Evolutionary conservation across 2,113 vertebrate genomes (phyloP), one percentile per base, ranked within the genome.

Genomic region (Erythrolamprus reginae): DNA sequence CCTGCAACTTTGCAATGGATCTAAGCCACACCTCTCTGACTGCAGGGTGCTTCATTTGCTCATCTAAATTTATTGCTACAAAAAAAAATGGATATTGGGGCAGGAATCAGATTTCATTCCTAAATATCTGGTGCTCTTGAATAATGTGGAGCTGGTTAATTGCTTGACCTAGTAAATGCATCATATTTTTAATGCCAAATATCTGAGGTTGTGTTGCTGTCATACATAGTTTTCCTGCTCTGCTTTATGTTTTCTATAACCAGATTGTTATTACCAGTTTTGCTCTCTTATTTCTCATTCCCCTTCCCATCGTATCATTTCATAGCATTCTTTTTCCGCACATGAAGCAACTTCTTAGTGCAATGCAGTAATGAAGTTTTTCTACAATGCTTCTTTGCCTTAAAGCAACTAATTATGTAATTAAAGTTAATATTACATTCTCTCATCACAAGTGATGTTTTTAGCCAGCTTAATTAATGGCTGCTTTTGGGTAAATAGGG

Each of bases 391-490:
- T 91, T 33, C 23, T 48, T 88, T 91, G 86, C 86, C 90, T 56
- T 83, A 21, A 51, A 88, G 86, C 90, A 84, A 84, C 88, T 84
- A 61, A 88, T 88, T 51, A 61, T 61, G 47, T 84, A 88, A 88
- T 91, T 91, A 91, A 88, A 84, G 17, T 58, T 84, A 82, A 56
- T 48, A 82, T 58, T 58, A 21, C 45, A 45, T 77, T 84, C 50
- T 88, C 45, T 88, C 86, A 82, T 91, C 42, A 45, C 53, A 88
- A 77, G n/a, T 61, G 47, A 82, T 84, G 24, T 55, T 88, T 58
- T 91, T 83, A 38, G 12, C 58, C 28, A 21, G 26, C 33, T 88
- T 91, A 88, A 88, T 88, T 91, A 88, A 84, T 47, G 38, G 53
- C 61, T 91, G 47, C 70, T 82, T 84, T 88, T 84, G 77, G 83